Conservation (phyloP, 2,888 invertebrate species). For the Lithosia quadra region DNA sequence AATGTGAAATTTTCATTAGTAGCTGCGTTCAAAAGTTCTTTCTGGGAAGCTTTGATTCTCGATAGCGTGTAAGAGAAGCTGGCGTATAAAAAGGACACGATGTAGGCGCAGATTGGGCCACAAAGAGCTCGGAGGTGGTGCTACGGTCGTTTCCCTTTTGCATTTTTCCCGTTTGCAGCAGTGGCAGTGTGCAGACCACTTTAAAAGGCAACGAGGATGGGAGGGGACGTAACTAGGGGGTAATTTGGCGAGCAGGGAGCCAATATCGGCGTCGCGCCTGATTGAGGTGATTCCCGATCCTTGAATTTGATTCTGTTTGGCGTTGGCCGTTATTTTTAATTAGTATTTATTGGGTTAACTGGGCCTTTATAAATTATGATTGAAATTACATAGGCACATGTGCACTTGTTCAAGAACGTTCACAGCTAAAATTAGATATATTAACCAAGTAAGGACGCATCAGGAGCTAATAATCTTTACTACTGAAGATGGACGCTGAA, state of each 20-base stretch:
- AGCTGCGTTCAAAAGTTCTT: constrained; percentile 80
- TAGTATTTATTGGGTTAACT: constrained; percentile 57
- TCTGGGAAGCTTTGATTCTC: constrained; percentile 82
- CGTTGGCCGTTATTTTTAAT: constrained; percentile 71
- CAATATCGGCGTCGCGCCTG: constrained; percentile 84
- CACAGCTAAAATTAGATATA: no score
- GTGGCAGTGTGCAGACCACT: constrained; percentile 86
- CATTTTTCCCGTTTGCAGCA: constrained; percentile 85
- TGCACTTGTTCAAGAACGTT: no score
- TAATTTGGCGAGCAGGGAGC: constrained; percentile 85
- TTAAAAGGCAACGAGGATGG: constrained; percentile 84
- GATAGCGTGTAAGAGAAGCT: constrained; percentile 84
- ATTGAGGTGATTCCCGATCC: constrained; percentile 84
- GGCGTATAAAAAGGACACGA: constrained; percentile 82
- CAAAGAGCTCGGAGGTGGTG: constrained; percentile 86
- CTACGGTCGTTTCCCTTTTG: constrained; percentile 80
- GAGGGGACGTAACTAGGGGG: constrained; percentile 84
- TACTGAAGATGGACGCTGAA: no score
- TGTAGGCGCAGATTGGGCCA: constrained; percentile 85
- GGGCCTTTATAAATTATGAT: constrained; percentile 13
- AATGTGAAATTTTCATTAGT: constrained; percentile 86
- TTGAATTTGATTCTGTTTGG: constrained; percentile 78
- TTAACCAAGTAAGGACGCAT: no score
- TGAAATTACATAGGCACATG: constrained; percentile 14
- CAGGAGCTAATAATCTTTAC: no score